These are phyloP conservation scores for Drosophila cracens DNA, from an alignment of 2,888 invertebrate species.

Conservation along the genomic window DNA sequence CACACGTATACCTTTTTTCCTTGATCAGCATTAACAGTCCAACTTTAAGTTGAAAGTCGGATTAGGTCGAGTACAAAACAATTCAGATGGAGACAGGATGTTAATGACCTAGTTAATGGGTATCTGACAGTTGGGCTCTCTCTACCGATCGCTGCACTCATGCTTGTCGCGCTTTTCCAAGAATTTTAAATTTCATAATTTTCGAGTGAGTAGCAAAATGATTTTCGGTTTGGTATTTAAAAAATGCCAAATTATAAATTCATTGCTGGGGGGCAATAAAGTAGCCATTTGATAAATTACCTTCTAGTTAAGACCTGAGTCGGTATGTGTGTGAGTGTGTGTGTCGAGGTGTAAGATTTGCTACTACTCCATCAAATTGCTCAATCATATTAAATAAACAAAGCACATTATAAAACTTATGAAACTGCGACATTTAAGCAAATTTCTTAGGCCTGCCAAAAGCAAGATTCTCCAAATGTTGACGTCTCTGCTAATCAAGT, in stretches of 20 bases:
- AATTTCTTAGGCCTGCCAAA: background rate
- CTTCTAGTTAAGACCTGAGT: conserved; percentile 5
- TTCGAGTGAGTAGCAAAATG: conserved; percentile 5
- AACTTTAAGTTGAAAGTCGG: background rate
- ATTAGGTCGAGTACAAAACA: background rate
- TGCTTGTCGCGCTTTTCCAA: background rate
- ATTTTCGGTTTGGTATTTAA: conserved; percentile 6
- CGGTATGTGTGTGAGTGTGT: background rate
- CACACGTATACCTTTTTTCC: background rate
- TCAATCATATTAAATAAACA: conserved; percentile 3
- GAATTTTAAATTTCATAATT: conserved; percentile 19
- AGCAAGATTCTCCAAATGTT: background rate
- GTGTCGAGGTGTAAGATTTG: conserved; percentile 3
- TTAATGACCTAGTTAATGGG: background rate
- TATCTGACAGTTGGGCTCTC: background rate
- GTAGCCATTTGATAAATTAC: conserved; percentile 9
- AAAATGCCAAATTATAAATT: conserved; percentile 15
- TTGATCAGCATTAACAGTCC: background rate
- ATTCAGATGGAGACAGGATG: background rate
- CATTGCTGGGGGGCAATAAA: background rate
- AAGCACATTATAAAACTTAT: background rate
- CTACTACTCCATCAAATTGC: conserved; percentile 4
- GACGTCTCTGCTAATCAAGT: background rate
- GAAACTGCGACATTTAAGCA: background rate
- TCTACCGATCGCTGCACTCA: background rate